phyloP scores from a whole-genome alignment of 2,888 invertebrate genomes.

The Volucella bombylans region DNA sequence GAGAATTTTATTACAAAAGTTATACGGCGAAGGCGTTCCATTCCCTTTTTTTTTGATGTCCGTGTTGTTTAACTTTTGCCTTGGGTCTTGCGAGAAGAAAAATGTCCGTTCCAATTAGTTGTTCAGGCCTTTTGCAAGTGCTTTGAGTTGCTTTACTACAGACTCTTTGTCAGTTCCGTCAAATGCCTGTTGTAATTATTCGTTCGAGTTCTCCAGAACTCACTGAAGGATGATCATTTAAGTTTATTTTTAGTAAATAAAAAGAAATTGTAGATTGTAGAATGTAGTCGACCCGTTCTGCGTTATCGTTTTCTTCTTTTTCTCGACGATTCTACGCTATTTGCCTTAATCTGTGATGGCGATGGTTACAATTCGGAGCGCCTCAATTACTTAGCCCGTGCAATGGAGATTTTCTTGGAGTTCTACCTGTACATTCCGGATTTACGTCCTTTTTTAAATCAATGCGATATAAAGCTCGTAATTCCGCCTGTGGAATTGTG shows the following conservation, averaged over 20 bases:
- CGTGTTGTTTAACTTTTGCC: constrained; percentile 24
- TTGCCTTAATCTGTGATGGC: too few species aligned
- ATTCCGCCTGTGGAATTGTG: too few species aligned
- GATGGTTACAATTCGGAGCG: too few species aligned
- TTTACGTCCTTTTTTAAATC: too few species aligned
- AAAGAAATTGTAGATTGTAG: background rate
- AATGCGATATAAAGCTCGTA: too few species aligned
- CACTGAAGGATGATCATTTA: background rate
- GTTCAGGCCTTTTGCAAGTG: constrained; percentile 46
- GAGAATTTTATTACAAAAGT: constrained; percentile 68
- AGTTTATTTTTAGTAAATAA: background rate
- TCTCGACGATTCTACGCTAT: too few species aligned
- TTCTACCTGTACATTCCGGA: too few species aligned
- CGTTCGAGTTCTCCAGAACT: background rate
- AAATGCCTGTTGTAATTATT: constrained; percentile 33
- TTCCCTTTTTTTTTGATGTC: constrained; percentile 1
- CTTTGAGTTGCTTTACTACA: constrained; percentile 50
- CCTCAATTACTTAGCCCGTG: too few species aligned
- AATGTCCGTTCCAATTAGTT: constrained; percentile 52
- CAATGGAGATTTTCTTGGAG: too few species aligned
- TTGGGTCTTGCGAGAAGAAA: background rate
- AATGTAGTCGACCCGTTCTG: background rate
- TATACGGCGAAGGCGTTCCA: constrained; percentile 2
- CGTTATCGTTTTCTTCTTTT: too few species aligned
- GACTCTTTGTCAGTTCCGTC: background rate